Base-by-base conservation (phyloP, 2,888 invertebrate genomes). In the Sphaeridia pumilis region DNA sequence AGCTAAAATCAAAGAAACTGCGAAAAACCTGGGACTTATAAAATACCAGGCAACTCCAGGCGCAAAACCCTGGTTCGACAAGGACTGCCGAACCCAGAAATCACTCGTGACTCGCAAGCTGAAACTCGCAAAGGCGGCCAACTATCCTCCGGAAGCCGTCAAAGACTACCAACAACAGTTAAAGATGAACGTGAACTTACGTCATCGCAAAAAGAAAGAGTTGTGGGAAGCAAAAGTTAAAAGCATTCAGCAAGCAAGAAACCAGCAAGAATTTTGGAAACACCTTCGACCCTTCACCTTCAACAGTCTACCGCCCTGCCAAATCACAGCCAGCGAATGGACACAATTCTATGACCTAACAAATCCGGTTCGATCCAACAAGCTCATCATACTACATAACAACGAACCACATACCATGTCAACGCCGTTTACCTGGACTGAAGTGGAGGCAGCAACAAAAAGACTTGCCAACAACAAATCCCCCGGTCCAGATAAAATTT, bases 1-100 rank as follows among this genome's bases (percentile, higher is more conserved):
- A n/a, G n/a, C n/a, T n/a, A n/a, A n/a, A n/a, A n/a, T n/a, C n/a
- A n/a, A n/a, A n/a, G n/a, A n/a, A n/a, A n/a, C n/a, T n/a, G n/a
- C n/a, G n/a, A n/a, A n/a, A n/a, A n/a, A n/a, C n/a, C n/a, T n/a
- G n/a, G n/a, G n/a, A n/a, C n/a, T n/a, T n/a, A n/a, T n/a, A n/a
- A n/a, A n/a, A n/a, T n/a, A n/a, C n/a, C n/a, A n/a, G n/a, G n/a
- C n/a, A n/a, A n/a, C n/a, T n/a, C n/a, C n/a, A n/a, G n/a, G n/a
- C n/a, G n/a, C n/a, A 14, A 38, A 38, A 38, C 38, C 38, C 7
- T 38, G 38, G 38, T 38, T 12, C 38, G 38, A 38, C 38, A 17
- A 7, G 20, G 38, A 38, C 12, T 38, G 38, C 38, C 12, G 38
- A 38, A 17, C 5, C 7, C 5, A 5, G 7, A 14, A 17, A 5